phyloP scores from a whole-genome alignment of 2,113 vertebrate genomes.

The Mellivora capensis region DNA sequence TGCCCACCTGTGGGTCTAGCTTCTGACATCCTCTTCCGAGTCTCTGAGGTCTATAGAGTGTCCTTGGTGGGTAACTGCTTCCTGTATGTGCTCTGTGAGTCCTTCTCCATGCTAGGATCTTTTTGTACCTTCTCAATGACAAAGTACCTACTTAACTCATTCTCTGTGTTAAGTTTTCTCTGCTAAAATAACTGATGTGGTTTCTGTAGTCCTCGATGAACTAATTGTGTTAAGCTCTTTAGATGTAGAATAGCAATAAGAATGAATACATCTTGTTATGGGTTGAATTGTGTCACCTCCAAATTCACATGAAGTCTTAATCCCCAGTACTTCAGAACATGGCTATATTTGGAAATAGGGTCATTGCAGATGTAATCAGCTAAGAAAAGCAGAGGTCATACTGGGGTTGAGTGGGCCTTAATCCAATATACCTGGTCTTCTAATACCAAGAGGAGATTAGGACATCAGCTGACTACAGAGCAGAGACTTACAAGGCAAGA shows the following conservation, averaged over 20 bases:
- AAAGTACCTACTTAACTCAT: neutral
- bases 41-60: neutral
- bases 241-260: neutral
- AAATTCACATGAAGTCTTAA: neutral
- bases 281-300: neutral
- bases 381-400: neutral
- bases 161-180: neutral
- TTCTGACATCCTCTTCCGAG: fast-evolving
- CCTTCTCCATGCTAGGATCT: neutral
- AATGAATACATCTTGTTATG: neutral
- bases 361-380: neutral
- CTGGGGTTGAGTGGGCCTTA: neutral
- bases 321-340: neutral
- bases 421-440: neutral
- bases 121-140: neutral
- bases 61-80: neutral
- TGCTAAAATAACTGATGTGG: neutral
- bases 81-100: neutral
- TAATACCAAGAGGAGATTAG: neutral
- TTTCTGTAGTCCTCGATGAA: neutral
- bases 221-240: neutral
- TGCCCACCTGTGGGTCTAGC: neutral
- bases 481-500: neutral
- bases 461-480: neutral
- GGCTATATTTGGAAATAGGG: neutral